Base-by-base conservation (phyloP, 2,113 vertebrate genomes). In the Rhinogobius similis region DNA sequence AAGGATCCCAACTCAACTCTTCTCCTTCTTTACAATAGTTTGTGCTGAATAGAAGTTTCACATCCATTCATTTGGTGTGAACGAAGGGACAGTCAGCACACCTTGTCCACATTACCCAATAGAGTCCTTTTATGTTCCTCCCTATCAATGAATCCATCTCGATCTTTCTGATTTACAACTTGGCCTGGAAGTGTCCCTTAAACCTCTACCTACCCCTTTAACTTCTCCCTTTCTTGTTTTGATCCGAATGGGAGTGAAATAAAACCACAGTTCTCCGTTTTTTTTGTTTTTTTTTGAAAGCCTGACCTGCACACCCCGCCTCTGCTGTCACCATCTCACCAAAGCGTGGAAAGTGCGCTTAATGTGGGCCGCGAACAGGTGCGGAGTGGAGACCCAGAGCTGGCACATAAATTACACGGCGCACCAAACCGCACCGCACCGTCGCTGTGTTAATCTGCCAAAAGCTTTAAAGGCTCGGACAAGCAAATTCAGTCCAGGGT, bases 381-480 rank as follows among this genome's bases (percentile, higher is more conserved):
- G 91, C 86, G 70, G 83, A 78, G 75, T 72, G 75, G 67, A 81
- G 79, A 73, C 75, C 50, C 61, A 72, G 78, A 85, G 75, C 75
- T 85, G 86, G 79, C 82, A 77, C 88, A 90, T 91, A 89, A 91
- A 92, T 91, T 89, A 89, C 83, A 79, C 53, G 73, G 75, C 76
- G 53, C 70, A 81, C 73, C 67, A 68, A 86, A 89, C 87, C 82
- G 65, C 83, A 85, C 70, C 63, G 78, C 78, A 26, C 73, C 70
- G 87, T 76, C 80, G 76, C 83, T 65, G 77, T 77, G 87, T 86
- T 90, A 89, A 91, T 90, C 88, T 90, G 90, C 88, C 87, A 90
- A 84, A 75, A 68, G 67, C 87, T 90, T 87, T 87, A 84, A 91
- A 87, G 81, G 77, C 81, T 70, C 48, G 78, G 77, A 81, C 78